Percentiles rank a stretch among this genome's conserved stretches.
Evolutionary conservation across 2,113 vertebrate genomes (phyloP).

Genomic region (Etia nguti): DNA sequence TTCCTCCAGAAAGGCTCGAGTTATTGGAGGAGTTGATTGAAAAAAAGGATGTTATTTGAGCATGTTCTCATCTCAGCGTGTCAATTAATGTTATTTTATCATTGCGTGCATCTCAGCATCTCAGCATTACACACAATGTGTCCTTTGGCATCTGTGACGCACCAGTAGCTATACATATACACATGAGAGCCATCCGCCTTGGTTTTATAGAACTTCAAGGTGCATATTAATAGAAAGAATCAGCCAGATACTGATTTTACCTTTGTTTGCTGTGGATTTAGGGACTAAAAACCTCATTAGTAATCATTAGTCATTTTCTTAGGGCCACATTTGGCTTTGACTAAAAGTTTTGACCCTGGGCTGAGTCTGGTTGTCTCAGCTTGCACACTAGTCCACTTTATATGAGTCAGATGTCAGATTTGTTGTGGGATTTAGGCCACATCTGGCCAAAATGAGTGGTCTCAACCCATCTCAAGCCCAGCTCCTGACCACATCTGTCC

Average conservation of each 20-base stretch:
- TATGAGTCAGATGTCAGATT: not conserved
- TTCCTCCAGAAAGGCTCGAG: not conserved
- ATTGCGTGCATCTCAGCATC: not conserved
- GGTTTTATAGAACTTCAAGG: not conserved
- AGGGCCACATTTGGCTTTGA: rapidly evolving
- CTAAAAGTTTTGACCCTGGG: rapidly evolving
- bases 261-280: not conserved
- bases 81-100: not conserved
- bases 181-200: not conserved
- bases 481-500: not conserved
- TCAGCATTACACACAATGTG: not conserved
- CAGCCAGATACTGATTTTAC: not conserved
- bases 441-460: not conserved
- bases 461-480: not conserved
- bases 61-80: not conserved
- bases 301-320: not conserved
- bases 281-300: not conserved
- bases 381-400: not conserved
- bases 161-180: not conserved
- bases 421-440: not conserved
- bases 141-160: not conserved
- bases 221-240: not conserved
- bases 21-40: not conserved
- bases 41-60: not conserved
- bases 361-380: not conserved